Percentiles rank a stretch among this genome's conserved stretches.
These are phyloP conservation scores for Phorcus lineatus DNA, from an alignment of 2,888 invertebrate species.

Conservation along the genomic window DNA sequence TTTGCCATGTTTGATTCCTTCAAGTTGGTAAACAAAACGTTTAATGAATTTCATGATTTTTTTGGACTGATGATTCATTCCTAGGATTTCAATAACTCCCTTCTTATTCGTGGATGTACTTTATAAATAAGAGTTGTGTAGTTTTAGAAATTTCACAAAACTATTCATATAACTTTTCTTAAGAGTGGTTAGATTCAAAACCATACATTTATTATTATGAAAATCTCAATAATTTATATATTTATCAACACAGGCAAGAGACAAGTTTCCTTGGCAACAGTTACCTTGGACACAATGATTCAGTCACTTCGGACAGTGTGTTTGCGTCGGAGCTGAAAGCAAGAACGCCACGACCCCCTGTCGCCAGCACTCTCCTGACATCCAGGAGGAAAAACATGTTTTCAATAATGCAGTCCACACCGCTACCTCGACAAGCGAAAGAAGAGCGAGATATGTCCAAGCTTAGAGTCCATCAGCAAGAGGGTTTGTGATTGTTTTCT, in stretches of 20 bases:
- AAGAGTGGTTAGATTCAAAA: too few relatives aligned
- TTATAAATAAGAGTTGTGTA: too few relatives aligned
- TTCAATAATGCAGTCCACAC: neutral
- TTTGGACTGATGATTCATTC: too few relatives aligned
- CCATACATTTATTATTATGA: too few relatives aligned
- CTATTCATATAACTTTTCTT: too few relatives aligned
- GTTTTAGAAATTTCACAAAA: too few relatives aligned
- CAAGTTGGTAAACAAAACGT: too few relatives aligned
- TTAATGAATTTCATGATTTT: too few relatives aligned
- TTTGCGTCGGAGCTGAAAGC: neutral
- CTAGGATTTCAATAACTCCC: too few relatives aligned
- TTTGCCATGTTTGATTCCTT: too few relatives aligned
- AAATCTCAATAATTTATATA: too few relatives aligned
- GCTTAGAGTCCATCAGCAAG: neutral
- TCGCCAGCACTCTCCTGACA: slow-evolving; percentile 12
- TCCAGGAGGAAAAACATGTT: neutral
- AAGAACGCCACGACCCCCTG: neutral
- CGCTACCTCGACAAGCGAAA: neutral
- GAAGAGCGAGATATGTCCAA: slow-evolving; percentile 7
- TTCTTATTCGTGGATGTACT: too few relatives aligned
- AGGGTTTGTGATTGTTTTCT: neutral
- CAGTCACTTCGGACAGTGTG: neutral
- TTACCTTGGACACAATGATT: neutral
- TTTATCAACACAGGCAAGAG: neutral
- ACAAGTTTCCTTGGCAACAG: neutral